Percentiles rank a stretch among this genome's conserved stretches.
Conservation (phyloP, 2,888 invertebrate species). For the Trisateles emortualis region DNA sequence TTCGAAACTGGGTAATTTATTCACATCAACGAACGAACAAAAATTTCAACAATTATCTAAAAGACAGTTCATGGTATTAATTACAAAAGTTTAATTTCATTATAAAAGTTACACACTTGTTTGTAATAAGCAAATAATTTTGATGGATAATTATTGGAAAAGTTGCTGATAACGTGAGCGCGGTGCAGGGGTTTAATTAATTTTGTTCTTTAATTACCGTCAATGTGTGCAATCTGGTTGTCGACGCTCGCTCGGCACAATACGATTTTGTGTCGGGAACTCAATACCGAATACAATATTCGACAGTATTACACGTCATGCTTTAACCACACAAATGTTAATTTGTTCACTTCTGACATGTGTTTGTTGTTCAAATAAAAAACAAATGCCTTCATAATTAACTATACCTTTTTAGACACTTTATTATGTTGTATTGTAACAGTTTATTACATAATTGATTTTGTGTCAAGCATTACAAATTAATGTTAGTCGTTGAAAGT, state of each 20-base stretch:
- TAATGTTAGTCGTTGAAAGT: too few relatives aligned
- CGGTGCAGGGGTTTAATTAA: slow-evolving; percentile 34
- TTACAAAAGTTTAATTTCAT: slow-evolving; percentile 48
- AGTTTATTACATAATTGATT: too few relatives aligned
- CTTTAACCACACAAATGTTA: neutral
- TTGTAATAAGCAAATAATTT: slow-evolving; percentile 39
- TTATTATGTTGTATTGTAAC: too few relatives aligned
- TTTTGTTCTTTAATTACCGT: slow-evolving; percentile 17
- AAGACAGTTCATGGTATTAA: slow-evolving; percentile 41
- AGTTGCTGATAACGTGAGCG: slow-evolving; percentile 26
- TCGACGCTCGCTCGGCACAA: neutral
- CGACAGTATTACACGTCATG: neutral
- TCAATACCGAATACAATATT: neutral
- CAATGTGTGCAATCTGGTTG: slow-evolving; percentile 9
- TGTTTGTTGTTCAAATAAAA: neutral
- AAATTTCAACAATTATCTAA: slow-evolving; percentile 31
- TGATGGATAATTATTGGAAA: slow-evolving; percentile 47
- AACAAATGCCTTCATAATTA: too few relatives aligned
- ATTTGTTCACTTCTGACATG: neutral
- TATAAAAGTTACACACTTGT: slow-evolving; percentile 44
- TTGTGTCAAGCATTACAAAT: too few relatives aligned
- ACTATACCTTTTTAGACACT: too few relatives aligned
- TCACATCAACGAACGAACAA: slow-evolving; percentile 20
- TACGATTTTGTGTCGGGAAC: neutral
- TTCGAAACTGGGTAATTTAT: slow-evolving; percentile 17